Percentiles rank a stretch among this genome's conserved stretches.
phyloP scores from a whole-genome alignment of 2,113 vertebrate species.

The Dromas ardeola region DNA sequence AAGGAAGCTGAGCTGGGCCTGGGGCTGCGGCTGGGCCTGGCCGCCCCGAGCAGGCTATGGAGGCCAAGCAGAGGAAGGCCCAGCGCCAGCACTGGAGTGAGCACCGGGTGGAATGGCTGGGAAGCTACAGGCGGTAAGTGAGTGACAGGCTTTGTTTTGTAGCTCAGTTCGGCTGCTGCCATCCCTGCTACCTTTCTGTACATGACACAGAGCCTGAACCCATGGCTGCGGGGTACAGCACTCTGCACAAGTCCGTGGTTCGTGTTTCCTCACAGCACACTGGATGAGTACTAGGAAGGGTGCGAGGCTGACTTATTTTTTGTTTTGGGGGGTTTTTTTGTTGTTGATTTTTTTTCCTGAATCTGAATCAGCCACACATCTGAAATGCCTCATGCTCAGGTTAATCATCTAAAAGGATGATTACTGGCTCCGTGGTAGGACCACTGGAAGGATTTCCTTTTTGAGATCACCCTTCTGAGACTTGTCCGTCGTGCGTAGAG shows the following conservation, averaged over 20 bases:
- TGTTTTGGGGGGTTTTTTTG: not conserved
- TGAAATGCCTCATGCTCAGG: not conserved
- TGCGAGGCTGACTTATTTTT: not conserved
- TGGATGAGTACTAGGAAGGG: not conserved
- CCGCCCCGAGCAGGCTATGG: not conserved
- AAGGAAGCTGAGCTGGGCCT: not conserved
- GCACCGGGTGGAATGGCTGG: not conserved
- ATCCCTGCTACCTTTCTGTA: not conserved
- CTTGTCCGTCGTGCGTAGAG: accelerated
- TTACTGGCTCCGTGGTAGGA: not conserved
- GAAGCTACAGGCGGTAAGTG: not conserved
- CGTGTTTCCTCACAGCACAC: not conserved
- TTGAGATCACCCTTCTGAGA: not conserved
- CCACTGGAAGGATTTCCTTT: not conserved
- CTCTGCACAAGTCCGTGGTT: not conserved
- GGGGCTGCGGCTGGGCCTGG: not conserved
- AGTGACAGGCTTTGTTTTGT: not conserved
- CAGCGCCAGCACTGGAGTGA: accelerated
- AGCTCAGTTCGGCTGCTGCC: not conserved
- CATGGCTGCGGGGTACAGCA: not conserved
- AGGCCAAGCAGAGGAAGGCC: not conserved
- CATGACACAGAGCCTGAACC: not conserved
- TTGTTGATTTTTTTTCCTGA: too few species aligned
- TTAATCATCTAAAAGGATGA: not conserved
- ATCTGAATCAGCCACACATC: too few species aligned